Evolutionary conservation across 92 coral and sea anemone species (phyloP).

Genomic region (Ricordea florida): DNA sequence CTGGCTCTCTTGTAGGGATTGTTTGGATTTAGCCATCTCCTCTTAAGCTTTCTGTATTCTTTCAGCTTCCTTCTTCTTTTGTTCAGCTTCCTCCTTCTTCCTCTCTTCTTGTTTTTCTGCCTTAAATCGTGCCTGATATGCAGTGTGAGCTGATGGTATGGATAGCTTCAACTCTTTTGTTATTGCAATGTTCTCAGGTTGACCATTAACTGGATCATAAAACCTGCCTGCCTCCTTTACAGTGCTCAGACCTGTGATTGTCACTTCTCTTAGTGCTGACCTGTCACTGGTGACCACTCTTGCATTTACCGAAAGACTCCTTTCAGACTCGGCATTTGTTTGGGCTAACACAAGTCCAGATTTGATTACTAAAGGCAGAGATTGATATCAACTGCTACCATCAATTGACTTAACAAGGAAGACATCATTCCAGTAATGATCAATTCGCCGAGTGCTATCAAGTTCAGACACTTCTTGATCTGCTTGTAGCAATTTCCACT

Average conservation of each 20-base stretch:
- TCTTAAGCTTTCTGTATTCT: conserved; percentile 40
- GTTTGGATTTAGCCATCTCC: conserved; percentile 45
- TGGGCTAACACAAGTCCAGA: conserved; percentile 46
- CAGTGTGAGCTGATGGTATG: conserved; percentile 40
- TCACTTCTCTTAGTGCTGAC: conserved; percentile 50
- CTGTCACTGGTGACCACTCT: conserved; percentile 50
- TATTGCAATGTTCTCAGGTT: conserved; percentile 42
- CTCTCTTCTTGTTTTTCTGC: conserved; percentile 33
- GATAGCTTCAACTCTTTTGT: conserved; percentile 33
- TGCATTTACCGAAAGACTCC: conserved; percentile 51
- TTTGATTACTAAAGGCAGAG: conserved; percentile 37
- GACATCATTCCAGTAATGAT: conserved; percentile 60
- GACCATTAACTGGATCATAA: conserved; percentile 56
- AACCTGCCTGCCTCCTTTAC: conserved; percentile 64
- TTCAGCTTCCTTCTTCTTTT: conserved; percentile 31
- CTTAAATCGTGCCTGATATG: conserved; percentile 26
- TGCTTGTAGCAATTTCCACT: conserved; percentile 43
- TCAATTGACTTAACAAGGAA: conserved; percentile 36
- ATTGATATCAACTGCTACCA: conserved; percentile 37
- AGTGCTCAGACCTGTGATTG: conserved; percentile 45
- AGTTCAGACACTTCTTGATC: conserved; percentile 28
- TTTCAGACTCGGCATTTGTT: conserved; percentile 56
- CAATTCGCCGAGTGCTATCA: conserved; percentile 25
- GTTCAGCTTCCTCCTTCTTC: conserved; percentile 27
- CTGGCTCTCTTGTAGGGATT: conserved; percentile 39